Percentiles rank a stretch among this genome's conserved stretches.
Evolutionary conservation across 1,140 invertebrate species (phyloP).

Genomic region (Drosophila willistoni): DNA sequence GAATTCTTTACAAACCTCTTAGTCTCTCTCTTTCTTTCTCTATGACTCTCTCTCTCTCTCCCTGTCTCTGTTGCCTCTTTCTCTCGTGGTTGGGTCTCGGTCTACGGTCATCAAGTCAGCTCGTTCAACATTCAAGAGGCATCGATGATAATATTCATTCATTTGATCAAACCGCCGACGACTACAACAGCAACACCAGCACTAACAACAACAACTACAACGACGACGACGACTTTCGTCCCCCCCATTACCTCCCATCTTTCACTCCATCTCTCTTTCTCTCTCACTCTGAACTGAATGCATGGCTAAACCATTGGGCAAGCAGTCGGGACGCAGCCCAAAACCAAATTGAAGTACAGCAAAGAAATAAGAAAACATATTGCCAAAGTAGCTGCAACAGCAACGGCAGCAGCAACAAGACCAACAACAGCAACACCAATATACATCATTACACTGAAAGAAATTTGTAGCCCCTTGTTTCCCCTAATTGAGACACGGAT

Average conservation of each 20-base stretch:
- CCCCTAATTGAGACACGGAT: neutral
- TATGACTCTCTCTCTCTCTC: neutral
- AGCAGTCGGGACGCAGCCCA: conserved; percentile 54
- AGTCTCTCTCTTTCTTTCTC: conserved; percentile 2
- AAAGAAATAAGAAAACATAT: conserved; percentile 71
- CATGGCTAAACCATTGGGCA: conserved; percentile 39
- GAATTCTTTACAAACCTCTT: conserved; percentile 69
- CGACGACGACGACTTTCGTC: conserved; percentile 64
- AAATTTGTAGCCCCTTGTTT: conserved; percentile 12
- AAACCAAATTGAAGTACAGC: conserved; percentile 65
- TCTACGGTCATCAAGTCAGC: conserved; percentile 76
- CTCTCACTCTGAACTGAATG: neutral
- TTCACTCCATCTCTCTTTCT: neutral
- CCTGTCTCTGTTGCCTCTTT: neutral
- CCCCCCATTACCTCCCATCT: conserved; percentile 8
- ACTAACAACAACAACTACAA: conserved; percentile 34
- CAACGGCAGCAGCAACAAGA: conserved; percentile 40
- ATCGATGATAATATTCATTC: conserved; percentile 82
- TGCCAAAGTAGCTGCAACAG: conserved; percentile 74
- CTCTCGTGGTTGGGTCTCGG: conserved; percentile 16
- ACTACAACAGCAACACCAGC: conserved; percentile 59
- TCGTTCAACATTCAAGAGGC: conserved; percentile 76
- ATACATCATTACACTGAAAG: conserved; percentile 61
- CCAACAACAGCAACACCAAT: conserved; percentile 38
- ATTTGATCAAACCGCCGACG: conserved; percentile 80